Evolutionary conservation across 35 echinoderm and acorn worm species (phyloP).

Genomic region (Amphiura filiformis): DNA sequence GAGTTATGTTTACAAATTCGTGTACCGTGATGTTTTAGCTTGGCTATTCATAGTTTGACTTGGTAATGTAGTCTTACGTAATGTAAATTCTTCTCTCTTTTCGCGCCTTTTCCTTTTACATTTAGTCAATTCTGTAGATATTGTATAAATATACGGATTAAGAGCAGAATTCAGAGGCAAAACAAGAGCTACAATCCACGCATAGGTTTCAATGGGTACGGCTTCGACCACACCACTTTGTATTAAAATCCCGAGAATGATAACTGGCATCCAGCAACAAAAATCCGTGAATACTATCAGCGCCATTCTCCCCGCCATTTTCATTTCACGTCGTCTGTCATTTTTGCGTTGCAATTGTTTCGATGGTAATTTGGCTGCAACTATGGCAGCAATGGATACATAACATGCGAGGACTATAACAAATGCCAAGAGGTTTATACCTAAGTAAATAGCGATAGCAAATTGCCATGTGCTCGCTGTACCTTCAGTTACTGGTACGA

Average conservation of each 20-base stretch:
- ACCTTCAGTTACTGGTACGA: constrained; percentile 12
- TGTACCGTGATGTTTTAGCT: too few relatives aligned
- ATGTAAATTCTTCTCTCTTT: not conserved
- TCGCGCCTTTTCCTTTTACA: not conserved
- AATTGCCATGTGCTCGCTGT: constrained; percentile 20
- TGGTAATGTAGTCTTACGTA: too few relatives aligned
- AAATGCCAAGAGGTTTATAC: constrained; percentile 24
- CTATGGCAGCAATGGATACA: constrained; percentile 22
- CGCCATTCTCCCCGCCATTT: constrained; percentile 61
- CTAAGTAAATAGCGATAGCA: constrained; percentile 44
- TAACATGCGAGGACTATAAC: constrained; percentile 38
- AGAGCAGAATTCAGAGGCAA: constrained; percentile 75
- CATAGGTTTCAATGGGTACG: constrained; percentile 33
- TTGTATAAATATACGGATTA: constrained; percentile 79
- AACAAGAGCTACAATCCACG: constrained; percentile 78
- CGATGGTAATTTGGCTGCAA: not conserved
- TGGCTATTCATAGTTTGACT: too few relatives aligned
- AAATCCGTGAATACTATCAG: constrained; percentile 43
- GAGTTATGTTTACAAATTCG: too few relatives aligned
- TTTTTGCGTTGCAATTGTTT: constrained; percentile 1
- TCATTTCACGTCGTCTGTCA: constrained; percentile 28
- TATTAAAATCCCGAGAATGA: constrained; percentile 29
- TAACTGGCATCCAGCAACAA: constrained; percentile 54
- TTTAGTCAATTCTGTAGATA: not conserved
- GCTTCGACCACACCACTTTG: constrained; percentile 16